Evolutionary conservation across 2,888 invertebrate genomes (phyloP), one percentile per base, ranked within the genome.

Genomic region (Heliothis peltigera): DNA sequence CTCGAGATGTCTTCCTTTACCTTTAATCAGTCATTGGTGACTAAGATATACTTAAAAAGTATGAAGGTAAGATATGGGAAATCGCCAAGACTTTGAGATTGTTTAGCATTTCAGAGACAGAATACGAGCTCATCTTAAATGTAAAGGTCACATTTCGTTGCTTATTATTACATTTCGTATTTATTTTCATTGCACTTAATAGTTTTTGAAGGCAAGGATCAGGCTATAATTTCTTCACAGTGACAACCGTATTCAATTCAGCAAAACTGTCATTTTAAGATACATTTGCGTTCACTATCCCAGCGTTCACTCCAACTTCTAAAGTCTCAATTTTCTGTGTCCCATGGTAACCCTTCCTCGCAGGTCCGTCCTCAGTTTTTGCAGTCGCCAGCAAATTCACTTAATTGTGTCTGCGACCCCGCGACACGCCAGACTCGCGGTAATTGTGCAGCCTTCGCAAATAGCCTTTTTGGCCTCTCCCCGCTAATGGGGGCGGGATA

Each of bases 351-450:
- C 85, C 78, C 19, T 53, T 77, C 61, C 64, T 49, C 70, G 51
- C 77, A 80, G 79, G 75, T 79, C 66, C 80, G 77, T 81, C 82
- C 81, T 75, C 78, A 70, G 88, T 93, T 93, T 93, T 93, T 93
- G 88, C 81, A 64, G 67, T 64, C 67, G 66, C 77, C 84, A 87
- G 91, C 90, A 89, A 93, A 93, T 94, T 93, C 87, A 89, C 81
- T 90, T 93, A 93, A 94, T 93, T 92, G 89, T 89, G 90, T 91
- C 92, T 91, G 87, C 88, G 89, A 88, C 87, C 87, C 87, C 87
- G 82, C 80, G 86, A 82, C 88, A 81, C 84, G 87, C 85, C 75
- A 75, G 84, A 70, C 88, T 70, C 88, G 88, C 87, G 77, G 87
- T 91, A 92, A 92, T 93, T 91, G 86, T 79, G 44, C 67, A 48